Evolutionary conservation across 2,888 invertebrate genomes (phyloP), one percentile per base, ranked within the genome.

Genomic region (Saturnia japonica): DNA sequence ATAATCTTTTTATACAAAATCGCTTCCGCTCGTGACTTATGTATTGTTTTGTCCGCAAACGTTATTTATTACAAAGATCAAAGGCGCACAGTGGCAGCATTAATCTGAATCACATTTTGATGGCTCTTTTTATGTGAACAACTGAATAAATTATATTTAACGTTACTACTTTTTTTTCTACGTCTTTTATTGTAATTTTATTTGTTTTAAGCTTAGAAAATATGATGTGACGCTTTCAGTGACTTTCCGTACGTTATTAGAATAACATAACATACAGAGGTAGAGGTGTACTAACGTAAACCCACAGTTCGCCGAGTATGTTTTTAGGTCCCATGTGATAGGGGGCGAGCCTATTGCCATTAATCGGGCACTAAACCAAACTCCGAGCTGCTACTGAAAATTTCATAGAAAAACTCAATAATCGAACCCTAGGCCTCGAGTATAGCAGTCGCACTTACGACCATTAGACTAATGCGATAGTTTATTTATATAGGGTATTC

Each of bases 1-100:
- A 45, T 45, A 3, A 45, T 0, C 14, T 45, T 12, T 45, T 14
- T 19, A 6, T 19, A 47, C 16, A 16, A 51, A 68, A 68, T 40
- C 54, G 54, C 68, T 40, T 16, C 47, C 54, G 68, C 68, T 34
- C 11, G 47, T 51, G n/a, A 11, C 54, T 34, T 34, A 54, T 12
- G 19, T 8, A 34, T 54, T 45, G 34, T 47, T 68, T 34, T 34
- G 34, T 54, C 54, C 54, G 16, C 25, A 40, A 51, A 40, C 54
- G 28, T 68, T 51, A 68, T 68, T 68, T 68, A 68, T 68, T 34
- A 54, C 47, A 12, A n/a, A 68, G 68, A 68, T 68, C 68, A 68
- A 68, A 68, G 54, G 64, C 64, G n/a, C 64, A 40, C 64, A 64
- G 64, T 54, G 68, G 34, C 45, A 68, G 54, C n/a, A 68, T 54